Evolutionary conservation across 2,113 vertebrate genomes (phyloP).

Genomic region (Scomber japonicus): DNA sequence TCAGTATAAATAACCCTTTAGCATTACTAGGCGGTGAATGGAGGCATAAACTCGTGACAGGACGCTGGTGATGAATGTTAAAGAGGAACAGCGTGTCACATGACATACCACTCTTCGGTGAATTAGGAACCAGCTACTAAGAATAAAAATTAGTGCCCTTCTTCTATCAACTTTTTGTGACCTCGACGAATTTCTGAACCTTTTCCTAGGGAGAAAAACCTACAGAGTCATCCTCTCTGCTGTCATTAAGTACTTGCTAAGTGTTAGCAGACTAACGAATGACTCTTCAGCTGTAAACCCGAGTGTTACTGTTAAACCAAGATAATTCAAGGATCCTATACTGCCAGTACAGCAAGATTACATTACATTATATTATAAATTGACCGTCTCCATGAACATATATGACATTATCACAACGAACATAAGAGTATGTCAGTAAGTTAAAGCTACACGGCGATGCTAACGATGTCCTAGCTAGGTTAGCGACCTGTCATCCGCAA

Average conservation of each 20-base stretch:
- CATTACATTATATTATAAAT: too few species aligned
- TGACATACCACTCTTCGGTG: conserved; percentile 30
- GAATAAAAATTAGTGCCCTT: background rate
- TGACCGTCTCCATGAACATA: background rate
- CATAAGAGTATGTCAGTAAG: background rate
- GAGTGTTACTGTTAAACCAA: too few species aligned
- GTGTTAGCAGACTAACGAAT: conserved; percentile 28
- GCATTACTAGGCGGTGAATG: background rate
- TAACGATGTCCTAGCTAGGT: conserved; percentile 24
- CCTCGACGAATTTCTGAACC: background rate
- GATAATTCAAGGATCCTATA: background rate
- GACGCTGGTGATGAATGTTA: conserved; percentile 1
- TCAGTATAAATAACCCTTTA: background rate
- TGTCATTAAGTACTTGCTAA: background rate
- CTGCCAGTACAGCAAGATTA: fast-evolving
- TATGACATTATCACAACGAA: too few species aligned
- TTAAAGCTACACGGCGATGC: conserved; percentile 22
- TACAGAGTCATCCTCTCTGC: background rate
- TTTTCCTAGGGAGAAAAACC: background rate
- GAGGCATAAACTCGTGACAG: conserved; percentile 63
- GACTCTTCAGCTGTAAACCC: background rate
- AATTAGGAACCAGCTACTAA: background rate
- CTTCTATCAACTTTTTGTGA: background rate
- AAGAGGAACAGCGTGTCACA: conserved; percentile 67
- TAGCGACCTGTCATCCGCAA: background rate